phyloP scores from a whole-genome alignment of 2,113 vertebrate genomes.

The Ammodytes marinus region DNA sequence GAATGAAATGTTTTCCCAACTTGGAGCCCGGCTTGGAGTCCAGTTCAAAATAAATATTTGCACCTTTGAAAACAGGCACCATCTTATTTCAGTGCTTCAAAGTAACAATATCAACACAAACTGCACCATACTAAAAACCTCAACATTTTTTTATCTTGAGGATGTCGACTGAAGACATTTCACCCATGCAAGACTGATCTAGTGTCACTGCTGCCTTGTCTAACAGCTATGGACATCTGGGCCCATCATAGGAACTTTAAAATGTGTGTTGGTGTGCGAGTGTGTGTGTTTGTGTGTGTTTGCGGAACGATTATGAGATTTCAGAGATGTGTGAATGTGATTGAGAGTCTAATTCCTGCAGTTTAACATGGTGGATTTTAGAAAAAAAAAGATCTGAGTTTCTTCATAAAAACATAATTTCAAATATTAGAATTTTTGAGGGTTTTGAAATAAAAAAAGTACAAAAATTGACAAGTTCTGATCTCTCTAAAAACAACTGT shows the following conservation, averaged over 20 bases:
- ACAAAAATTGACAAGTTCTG: slow-evolving; percentile 55
- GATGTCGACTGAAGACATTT: background rate
- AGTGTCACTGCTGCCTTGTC: slow-evolving; percentile 16
- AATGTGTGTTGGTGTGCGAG: slow-evolving; percentile 9
- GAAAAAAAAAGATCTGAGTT: slow-evolving; percentile 56
- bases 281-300: slow-evolving; percentile 6
- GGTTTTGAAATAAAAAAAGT: slow-evolving; percentile 47
- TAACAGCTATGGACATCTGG: background rate
- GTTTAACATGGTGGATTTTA: slow-evolving; percentile 27
- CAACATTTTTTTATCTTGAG: background rate
- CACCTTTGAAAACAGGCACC: slow-evolving; percentile 17
- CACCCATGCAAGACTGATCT: background rate
- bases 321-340: slow-evolving; percentile 7
- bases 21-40: background rate
- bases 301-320: slow-evolving; percentile 15
- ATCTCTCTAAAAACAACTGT: slow-evolving; percentile 59
- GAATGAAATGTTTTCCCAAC: slow-evolving; percentile 24
- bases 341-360: slow-evolving; percentile 9
- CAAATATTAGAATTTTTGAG: slow-evolving; percentile 59
- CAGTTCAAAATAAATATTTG: slow-evolving; percentile 48
- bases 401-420: slow-evolving; percentile 64
- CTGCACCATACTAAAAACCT: slow-evolving; percentile 7
- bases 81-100: slow-evolving; percentile 45
- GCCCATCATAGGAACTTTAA: slow-evolving; percentile 12
- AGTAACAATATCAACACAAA: slow-evolving; percentile 46